phyloP scores from a whole-genome alignment of 2,888 invertebrate genomes.

The Dasypolia templi region DNA sequence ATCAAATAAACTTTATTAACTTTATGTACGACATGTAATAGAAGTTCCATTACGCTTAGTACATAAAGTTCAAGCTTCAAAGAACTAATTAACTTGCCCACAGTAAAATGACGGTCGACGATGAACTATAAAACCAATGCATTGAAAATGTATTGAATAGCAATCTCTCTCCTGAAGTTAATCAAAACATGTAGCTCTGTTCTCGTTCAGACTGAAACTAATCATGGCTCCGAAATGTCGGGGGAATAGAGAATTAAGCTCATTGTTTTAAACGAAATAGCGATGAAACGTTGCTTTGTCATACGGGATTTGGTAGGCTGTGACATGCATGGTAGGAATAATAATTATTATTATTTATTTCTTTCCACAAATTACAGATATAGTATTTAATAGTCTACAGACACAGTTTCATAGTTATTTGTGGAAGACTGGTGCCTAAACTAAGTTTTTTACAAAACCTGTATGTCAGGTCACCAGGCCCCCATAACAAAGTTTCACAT shows the following conservation, averaged over 20 bases:
- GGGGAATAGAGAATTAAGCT: constrained; percentile 29
- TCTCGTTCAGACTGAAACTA: constrained; percentile 49
- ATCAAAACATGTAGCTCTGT: constrained; percentile 63
- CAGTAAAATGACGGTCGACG: constrained; percentile 50
- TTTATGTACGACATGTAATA: no score
- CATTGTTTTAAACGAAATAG: constrained; percentile 20
- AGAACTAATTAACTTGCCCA: constrained; percentile 22
- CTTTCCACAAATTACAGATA: no score
- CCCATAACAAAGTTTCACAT: no score
- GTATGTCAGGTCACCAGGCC: no score
- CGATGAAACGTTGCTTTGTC: not conserved
- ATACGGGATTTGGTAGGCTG: not conserved
- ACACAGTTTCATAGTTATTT: no score
- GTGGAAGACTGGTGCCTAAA: no score
- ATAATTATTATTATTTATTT: no score
- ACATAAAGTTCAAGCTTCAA: constrained; percentile 17
- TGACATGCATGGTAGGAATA: not conserved
- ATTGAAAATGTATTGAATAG: constrained; percentile 58
- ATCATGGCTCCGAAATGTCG: constrained; percentile 48
- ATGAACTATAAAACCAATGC: constrained; percentile 55
- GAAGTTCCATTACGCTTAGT: not conserved
- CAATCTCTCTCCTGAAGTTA: constrained; percentile 45
- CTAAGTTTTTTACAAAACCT: no score
- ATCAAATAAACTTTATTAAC: no score
- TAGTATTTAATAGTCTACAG: no score